These are phyloP conservation scores for Tachina lurida DNA, from an alignment of 2,888 invertebrate species.

Conservation along the genomic window DNA sequence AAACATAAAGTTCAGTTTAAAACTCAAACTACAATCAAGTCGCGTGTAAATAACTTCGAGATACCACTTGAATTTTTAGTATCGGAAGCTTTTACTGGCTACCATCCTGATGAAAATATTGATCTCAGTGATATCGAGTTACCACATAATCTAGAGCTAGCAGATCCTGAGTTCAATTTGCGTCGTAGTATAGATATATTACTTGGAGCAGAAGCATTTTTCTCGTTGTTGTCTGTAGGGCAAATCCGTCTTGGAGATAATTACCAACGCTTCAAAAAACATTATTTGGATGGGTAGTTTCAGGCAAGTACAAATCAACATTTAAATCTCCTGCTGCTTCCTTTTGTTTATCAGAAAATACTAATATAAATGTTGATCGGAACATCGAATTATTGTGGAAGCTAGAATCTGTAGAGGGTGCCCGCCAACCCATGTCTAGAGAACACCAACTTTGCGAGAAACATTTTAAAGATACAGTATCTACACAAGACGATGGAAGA, in stretches of 20 bases:
- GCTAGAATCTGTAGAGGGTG: slow-evolving; percentile 25
- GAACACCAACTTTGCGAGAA: slow-evolving; percentile 37
- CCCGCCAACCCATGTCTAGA: slow-evolving; percentile 9
- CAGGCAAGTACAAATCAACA: slow-evolving; percentile 16
- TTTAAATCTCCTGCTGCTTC: neutral
- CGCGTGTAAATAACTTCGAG: slow-evolving; percentile 45
- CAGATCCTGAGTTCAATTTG: slow-evolving; percentile 64
- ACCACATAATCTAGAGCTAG: slow-evolving; percentile 51
- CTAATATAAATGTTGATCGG: neutral
- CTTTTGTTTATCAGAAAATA: neutral
- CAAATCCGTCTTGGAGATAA: slow-evolving; percentile 31
- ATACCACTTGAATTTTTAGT: slow-evolving; percentile 41
- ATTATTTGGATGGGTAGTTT: slow-evolving; percentile 52
- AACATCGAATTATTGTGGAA: slow-evolving; percentile 40
- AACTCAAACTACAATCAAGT: slow-evolving; percentile 46
- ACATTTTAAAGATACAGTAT: slow-evolving; percentile 51
- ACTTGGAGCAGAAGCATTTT: slow-evolving; percentile 56
- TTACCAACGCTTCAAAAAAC: slow-evolving; percentile 64
- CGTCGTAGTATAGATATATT: slow-evolving; percentile 47
- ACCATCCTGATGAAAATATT: slow-evolving; percentile 52
- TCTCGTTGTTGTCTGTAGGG: slow-evolving; percentile 28
- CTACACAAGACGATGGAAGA: neutral
- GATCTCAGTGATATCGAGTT: slow-evolving; percentile 15
- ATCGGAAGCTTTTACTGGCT: slow-evolving; percentile 25
- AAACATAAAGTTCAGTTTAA: slow-evolving; percentile 37